Percentiles rank a stretch among this genome's conserved stretches.
Evolutionary conservation across 1,140 invertebrate genomes (phyloP).

Genomic region (Drosophila navojoa): DNA sequence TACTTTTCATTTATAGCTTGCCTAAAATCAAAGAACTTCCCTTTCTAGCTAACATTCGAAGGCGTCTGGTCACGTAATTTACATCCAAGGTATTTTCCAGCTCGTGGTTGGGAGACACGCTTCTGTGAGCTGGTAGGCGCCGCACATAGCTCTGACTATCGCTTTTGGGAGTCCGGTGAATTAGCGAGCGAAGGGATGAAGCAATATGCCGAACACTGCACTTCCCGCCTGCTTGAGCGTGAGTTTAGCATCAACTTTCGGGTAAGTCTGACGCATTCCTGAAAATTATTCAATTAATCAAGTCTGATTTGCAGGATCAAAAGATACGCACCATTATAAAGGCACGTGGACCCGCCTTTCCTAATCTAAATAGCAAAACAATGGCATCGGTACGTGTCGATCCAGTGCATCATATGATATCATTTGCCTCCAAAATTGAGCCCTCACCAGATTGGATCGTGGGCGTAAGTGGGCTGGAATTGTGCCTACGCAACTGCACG

Average conservation of each 20-base stretch:
- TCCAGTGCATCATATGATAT: conserved; percentile 95
- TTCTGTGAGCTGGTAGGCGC: conserved; percentile 99
- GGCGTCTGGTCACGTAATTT: conserved; percentile 98
- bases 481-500: conserved; percentile 95
- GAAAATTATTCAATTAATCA: not conserved
- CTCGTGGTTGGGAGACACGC: conserved; percentile 92
- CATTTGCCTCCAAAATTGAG: conserved; percentile 96
- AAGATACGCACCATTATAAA: conserved; percentile 99
- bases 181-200: conserved; percentile 93
- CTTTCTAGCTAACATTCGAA: conserved; percentile 92
- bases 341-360: conserved; percentile 95
- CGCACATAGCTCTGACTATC: conserved; percentile 94
- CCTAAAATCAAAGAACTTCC: not conserved
- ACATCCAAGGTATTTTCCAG: conserved; percentile 98
- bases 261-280: conserved; percentile 11
- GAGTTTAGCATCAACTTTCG: conserved; percentile 91
- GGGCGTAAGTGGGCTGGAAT: conserved; percentile 95
- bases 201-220: conserved; percentile 96
- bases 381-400: conserved; percentile 97
- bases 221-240: conserved; percentile 94
- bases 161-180: conserved; percentile 95
- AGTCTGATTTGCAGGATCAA: conserved; percentile 87
- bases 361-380: conserved; percentile 95
- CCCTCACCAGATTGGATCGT: conserved; percentile 99
- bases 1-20: too few species aligned